These are phyloP conservation scores for Diaprepes abbreviatus DNA, from an alignment of 2,888 invertebrate species.

Conservation along the genomic window DNA sequence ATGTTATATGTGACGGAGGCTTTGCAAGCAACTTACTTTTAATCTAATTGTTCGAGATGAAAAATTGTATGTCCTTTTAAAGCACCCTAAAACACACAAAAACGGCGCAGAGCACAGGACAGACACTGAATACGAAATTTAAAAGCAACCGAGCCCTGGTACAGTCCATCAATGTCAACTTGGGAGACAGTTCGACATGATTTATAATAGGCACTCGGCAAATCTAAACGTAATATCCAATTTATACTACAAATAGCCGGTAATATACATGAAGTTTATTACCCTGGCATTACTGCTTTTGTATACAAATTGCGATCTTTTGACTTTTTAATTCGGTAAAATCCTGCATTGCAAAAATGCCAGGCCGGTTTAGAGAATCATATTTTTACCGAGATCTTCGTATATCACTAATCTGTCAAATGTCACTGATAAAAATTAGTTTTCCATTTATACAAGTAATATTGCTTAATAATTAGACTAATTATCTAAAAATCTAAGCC, in stretches of 20 bases:
- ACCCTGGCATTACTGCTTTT: constrained; percentile 33
- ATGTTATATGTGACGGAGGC: constrained; percentile 38
- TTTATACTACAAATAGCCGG: constrained; percentile 51
- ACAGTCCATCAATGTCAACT: constrained; percentile 52
- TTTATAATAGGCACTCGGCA: constrained; percentile 50
- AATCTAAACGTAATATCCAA: constrained; percentile 53
- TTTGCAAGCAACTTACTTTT: constrained; percentile 49
- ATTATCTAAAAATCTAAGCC: too few species aligned
- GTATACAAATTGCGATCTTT: constrained; percentile 41
- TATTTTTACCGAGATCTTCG: too few species aligned
- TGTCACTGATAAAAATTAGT: too few species aligned
- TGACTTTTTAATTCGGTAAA: constrained; percentile 34
- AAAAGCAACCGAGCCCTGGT: constrained; percentile 43
- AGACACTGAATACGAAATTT: constrained; percentile 52
- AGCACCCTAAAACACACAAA: constrained; percentile 51
- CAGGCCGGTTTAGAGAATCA: too few species aligned
- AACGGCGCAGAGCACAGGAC: constrained; percentile 46
- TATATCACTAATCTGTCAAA: too few species aligned
- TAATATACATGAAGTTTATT: constrained; percentile 50
- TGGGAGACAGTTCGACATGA: constrained; percentile 51
- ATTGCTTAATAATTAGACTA: too few species aligned
- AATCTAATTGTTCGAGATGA: constrained; percentile 51
- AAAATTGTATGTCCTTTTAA: constrained; percentile 49
- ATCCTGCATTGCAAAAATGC: neutral
- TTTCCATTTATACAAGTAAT: too few species aligned